These are phyloP conservation scores for Eucera pruinosa DNA, from an alignment of 2,888 invertebrate species.

Conservation along the genomic window DNA sequence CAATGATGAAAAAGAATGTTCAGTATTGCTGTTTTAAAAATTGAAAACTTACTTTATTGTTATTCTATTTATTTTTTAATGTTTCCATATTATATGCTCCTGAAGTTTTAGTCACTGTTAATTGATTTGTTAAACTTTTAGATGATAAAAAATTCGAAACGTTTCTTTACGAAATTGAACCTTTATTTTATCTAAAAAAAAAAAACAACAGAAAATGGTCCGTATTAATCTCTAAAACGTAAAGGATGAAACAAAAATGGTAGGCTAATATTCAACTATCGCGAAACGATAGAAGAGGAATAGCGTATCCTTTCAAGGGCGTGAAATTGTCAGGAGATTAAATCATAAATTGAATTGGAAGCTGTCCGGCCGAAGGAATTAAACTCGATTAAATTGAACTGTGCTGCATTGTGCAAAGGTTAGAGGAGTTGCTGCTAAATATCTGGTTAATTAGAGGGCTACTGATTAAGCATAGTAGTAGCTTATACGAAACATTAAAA, in stretches of 20 bases:
- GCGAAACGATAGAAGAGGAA: neutral
- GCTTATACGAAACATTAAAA: neutral
- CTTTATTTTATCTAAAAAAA: neutral
- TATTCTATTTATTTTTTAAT: no score
- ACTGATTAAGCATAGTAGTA: neutral
- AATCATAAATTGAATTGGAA: neutral
- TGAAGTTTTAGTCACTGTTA: no score
- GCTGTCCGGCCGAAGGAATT: neutral
- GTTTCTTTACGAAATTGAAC: no score
- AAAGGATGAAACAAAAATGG: neutral
- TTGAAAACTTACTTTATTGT: no score
- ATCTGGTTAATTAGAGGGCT: neutral
- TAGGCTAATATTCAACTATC: neutral
- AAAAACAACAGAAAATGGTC: neutral
- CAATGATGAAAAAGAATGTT: no score
- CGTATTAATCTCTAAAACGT: no score
- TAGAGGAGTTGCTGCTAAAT: neutral
- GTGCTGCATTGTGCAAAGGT: neutral
- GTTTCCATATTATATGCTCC: no score
- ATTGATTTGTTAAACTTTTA: no score
- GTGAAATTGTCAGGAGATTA: slow-evolving; percentile 1
- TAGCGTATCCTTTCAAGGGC: neutral
- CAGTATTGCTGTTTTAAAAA: no score
- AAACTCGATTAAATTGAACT: neutral
- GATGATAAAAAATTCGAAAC: no score